Base-by-base conservation (phyloP, 2,797 vertebrate species). In the Syngnathus rostellatus region DNA sequence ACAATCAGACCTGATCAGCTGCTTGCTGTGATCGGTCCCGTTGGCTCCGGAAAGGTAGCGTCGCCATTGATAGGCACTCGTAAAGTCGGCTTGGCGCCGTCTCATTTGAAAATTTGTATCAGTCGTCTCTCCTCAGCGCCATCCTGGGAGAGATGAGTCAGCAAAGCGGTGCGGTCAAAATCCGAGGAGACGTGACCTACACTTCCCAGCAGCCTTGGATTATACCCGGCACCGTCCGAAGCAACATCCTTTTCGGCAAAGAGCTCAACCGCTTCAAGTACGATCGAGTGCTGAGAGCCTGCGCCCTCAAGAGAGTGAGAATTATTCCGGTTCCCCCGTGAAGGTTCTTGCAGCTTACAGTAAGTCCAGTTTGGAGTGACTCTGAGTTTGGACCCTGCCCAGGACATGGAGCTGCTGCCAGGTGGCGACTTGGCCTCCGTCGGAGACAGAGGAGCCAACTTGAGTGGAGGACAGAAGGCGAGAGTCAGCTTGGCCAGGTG, bases 391-490 rank as follows among this genome's bases (percentile, higher is more conserved):
- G 62, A 67, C 54, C 50, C 58, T 70, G 64, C 43, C 37, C 73
- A 99, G 97, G 97, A 99, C 79, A 81, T 99, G 77, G 91, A 95
- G 68, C 72, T 96, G 51, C 73, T 98, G 77, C 90, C 91, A n/a
- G 83, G 94, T 17, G 95, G 95, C 12, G 97, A 99, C 81, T 72
- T 96, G 71, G 93, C 93, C 0, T 64, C 93, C 61, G 94, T 97
- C 31, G 97, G 95, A 72, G 97, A 98, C 83, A 88, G 94, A 75
- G 97, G 97, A 60, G 79, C 93, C 71, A 99, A 94, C 0, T 88
- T 99, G 64, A 99, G 97, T 0, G 97, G 97, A 68, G 97, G 97
- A 67, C 97, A 99, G 87, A 99, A 95, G 74, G 94, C 97, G 0
- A 92, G 96, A 62, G 85, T 99, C 72, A 95, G 93, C 86, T 87